These are phyloP conservation scores for Caenorhabditis japonica DNA, from an alignment of 2,888 invertebrate species.

Conservation along the genomic window DNA sequence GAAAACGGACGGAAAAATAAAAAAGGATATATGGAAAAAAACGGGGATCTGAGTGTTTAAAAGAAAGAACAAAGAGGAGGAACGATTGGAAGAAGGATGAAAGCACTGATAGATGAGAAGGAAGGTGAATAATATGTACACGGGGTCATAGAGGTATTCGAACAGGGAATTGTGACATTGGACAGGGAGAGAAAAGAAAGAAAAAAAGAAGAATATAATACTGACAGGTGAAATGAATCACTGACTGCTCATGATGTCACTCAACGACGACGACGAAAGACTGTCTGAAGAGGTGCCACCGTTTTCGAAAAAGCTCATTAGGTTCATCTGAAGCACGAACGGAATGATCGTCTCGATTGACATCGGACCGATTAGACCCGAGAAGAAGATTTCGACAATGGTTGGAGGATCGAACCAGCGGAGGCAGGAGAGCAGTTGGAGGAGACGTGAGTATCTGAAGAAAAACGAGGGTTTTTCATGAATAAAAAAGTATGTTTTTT, in stretches of 20 bases:
- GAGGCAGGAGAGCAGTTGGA: slow-evolving; percentile 81
- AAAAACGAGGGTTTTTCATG: slow-evolving; percentile 2
- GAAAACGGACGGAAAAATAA: slow-evolving; percentile 12
- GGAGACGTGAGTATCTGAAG: slow-evolving; percentile 68
- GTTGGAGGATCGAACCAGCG: slow-evolving; percentile 79
- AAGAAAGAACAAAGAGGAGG: not conserved
- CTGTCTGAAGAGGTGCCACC: slow-evolving; percentile 30
- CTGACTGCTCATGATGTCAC: slow-evolving; percentile 42
- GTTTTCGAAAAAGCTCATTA: slow-evolving; percentile 63
- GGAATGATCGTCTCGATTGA: slow-evolving; percentile 96
- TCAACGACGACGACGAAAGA: slow-evolving; percentile 35
- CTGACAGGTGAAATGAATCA: slow-evolving; percentile 12
- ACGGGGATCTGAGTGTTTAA: not conserved
- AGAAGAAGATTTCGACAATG: slow-evolving; percentile 92
- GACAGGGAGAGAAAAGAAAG: slow-evolving; percentile 4
- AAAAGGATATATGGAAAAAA: slow-evolving; percentile 1
- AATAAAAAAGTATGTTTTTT: not conserved
- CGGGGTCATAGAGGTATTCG: slow-evolving; percentile 23
- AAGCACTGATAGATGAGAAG: slow-evolving; percentile 42
- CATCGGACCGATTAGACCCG: slow-evolving; percentile 90
- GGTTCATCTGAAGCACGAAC: slow-evolving; percentile 84
- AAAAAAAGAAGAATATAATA: slow-evolving; percentile 6
- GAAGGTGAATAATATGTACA: slow-evolving; percentile 13
- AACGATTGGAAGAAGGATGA: slow-evolving; percentile 21
- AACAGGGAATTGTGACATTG: slow-evolving; percentile 39